phyloP scores from a whole-genome alignment of 53 echinoderm and acorn worm genomes.

The Paelopatides confundens region DNA sequence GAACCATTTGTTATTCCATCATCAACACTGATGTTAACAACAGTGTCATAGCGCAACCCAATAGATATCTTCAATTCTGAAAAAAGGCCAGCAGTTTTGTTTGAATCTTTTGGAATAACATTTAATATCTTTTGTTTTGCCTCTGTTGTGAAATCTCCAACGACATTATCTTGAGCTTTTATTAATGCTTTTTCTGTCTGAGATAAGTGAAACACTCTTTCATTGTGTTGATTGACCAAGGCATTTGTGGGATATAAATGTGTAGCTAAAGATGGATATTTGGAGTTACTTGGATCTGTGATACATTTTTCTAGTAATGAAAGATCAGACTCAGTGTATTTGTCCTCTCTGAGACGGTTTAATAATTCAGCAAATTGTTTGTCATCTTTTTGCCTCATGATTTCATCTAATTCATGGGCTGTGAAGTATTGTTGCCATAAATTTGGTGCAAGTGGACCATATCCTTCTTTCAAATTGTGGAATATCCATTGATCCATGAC shows the following conservation, averaged over 20 bases:
- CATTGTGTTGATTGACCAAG: conserved; percentile 23
- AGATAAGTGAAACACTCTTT: neutral
- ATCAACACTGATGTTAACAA: conserved; percentile 51
- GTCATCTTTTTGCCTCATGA: conserved; percentile 46
- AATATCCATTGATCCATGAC: conserved; percentile 57
- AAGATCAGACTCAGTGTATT: conserved; percentile 7
- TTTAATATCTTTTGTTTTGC: neutral
- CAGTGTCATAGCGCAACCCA: conserved; percentile 46
- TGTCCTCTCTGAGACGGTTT: conserved; percentile 25
- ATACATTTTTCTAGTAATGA: conserved; percentile 17
- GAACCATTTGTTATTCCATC: conserved; percentile 65
- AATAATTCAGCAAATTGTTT: neutral
- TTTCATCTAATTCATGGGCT: conserved; percentile 2
- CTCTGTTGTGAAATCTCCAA: neutral
- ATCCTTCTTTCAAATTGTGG: neutral
- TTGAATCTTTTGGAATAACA: neutral
- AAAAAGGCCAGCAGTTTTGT: conserved; percentile 21
- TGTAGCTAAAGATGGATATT: neutral
- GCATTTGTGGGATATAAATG: neutral
- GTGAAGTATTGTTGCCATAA: neutral
- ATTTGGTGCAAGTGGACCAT: conserved; percentile 24
- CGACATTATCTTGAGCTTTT: conserved; percentile 12
- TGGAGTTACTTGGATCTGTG: neutral
- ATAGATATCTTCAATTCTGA: neutral
- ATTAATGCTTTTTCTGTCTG: neutral